Evolutionary conservation across 1,140 invertebrate genomes (phyloP).

Genomic region (Mylabris phalerata): DNA sequence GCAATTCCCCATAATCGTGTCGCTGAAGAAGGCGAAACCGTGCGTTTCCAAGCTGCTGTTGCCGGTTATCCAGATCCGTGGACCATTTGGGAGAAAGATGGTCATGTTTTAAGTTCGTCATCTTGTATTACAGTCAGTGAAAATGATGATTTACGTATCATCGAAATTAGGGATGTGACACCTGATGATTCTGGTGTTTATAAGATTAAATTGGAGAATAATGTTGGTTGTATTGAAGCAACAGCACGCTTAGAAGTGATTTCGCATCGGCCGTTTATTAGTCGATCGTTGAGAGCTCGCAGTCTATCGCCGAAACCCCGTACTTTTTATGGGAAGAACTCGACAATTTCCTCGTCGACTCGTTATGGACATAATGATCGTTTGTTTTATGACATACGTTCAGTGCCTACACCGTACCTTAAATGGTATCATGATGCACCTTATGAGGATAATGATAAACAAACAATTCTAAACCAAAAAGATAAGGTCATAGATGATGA

Average conservation of each 20-base stretch:
- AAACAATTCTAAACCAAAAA: constrained; percentile 26
- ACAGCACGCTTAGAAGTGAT: constrained; percentile 75
- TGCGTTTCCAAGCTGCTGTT: constrained; percentile 72
- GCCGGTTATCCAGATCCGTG: constrained; percentile 69
- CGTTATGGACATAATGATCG: constrained; percentile 50
- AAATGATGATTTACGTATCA: constrained; percentile 63
- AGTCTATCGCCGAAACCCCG: constrained; percentile 41
- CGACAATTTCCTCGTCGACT: constrained; percentile 40
- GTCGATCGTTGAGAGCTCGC: constrained; percentile 40
- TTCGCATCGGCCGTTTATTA: constrained; percentile 44
- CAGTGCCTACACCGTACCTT: constrained; percentile 50
- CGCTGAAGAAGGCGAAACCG: constrained; percentile 73
- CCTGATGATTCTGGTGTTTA: constrained; percentile 75
- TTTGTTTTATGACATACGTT: constrained; percentile 50
- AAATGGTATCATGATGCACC: constrained; percentile 55
- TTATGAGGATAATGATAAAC: constrained; percentile 42
- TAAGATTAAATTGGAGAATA: constrained; percentile 72
- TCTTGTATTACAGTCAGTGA: constrained; percentile 63
- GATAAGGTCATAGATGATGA: constrained; percentile 33
- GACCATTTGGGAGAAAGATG: constrained; percentile 76
- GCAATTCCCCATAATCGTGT: constrained; percentile 79
- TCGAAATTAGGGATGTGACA: constrained; percentile 72
- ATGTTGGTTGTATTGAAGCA: constrained; percentile 72
- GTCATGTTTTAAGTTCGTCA: constrained; percentile 54
- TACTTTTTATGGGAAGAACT: constrained; percentile 37